A percentile compares a stretch with the other conserved stretches of the same genome.
phyloP scores from a whole-genome alignment of 2,113 vertebrate species.

The Apodemus speciosus region DNA sequence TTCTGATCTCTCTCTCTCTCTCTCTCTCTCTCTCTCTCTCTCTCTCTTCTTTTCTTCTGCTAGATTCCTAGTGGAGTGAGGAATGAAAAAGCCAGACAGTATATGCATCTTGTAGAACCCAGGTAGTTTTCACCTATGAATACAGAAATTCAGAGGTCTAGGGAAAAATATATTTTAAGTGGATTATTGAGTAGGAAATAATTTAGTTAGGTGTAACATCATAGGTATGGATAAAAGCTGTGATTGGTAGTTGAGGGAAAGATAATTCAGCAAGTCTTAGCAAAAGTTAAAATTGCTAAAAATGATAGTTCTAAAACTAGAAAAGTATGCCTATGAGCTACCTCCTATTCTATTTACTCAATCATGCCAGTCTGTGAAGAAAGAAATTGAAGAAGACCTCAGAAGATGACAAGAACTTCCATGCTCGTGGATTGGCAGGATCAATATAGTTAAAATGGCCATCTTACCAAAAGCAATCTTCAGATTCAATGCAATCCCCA shows the following conservation, averaged over 20 bases:
- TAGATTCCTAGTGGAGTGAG: not conserved
- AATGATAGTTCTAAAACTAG: not conserved
- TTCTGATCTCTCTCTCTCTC: not conserved
- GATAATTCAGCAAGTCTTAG: not conserved
- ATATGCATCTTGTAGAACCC: accelerated
- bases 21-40: not conserved
- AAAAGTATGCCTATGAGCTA: not conserved
- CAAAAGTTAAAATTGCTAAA: not conserved
- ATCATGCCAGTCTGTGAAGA: too few species aligned
- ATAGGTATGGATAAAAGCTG: not conserved
- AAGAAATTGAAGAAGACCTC: too few species aligned
- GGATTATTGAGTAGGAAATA: not conserved
- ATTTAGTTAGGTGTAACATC: not conserved
- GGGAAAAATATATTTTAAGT: not conserved
- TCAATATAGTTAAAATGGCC: too few species aligned
- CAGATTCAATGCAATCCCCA: too few species aligned
- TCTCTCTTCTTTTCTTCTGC: not conserved
- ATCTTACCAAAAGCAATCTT: too few species aligned
- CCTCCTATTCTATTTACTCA: not conserved
- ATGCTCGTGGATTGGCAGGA: too few species aligned
- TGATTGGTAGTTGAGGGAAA: accelerated
- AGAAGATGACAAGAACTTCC: too few species aligned
- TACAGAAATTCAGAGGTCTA: not conserved
- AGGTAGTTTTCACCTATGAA: not conserved
- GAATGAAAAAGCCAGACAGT: not conserved